Evolutionary conservation across 1,140 invertebrate genomes (phyloP).

Genomic region (Triops cancriformis): DNA sequence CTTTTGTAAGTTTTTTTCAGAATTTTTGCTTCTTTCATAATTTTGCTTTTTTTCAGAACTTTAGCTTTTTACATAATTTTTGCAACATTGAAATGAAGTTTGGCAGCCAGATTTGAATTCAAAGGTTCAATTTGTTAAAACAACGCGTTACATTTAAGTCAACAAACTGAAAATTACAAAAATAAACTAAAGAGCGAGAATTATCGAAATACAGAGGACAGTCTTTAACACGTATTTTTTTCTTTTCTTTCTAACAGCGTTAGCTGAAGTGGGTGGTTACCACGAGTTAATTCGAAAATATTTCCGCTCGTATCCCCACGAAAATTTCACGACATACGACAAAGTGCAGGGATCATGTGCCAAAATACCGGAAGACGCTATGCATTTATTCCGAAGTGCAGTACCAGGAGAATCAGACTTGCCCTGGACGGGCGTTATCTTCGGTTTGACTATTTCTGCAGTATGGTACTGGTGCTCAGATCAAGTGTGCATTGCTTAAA

Average conservation of each 20-base stretch:
- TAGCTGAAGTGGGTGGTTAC: slow-evolving; percentile 46
- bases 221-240: no score
- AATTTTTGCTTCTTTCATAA: no score
- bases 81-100: no score
- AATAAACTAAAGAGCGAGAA: no score
- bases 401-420: slow-evolving; percentile 39
- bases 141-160: no score
- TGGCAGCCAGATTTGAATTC: no score
- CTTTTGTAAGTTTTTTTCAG: slow-evolving; percentile 38
- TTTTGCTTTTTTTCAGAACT: no score
- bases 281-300: slow-evolving; percentile 38
- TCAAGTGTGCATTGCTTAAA: slow-evolving; percentile 37
- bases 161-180: no score
- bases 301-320: slow-evolving; percentile 37
- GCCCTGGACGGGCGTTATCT: slow-evolving; percentile 47
- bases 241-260: slow-evolving; percentile 37
- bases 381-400: slow-evolving; percentile 45
- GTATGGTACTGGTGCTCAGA: slow-evolving; percentile 52
- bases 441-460: slow-evolving; percentile 44
- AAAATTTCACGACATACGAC: slow-evolving; percentile 28
- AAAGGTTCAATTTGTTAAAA: no score
- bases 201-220: no score
- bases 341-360: slow-evolving; percentile 35
- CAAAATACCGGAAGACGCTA: slow-evolving; percentile 40
- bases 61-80: no score